Evolutionary conservation across 2,113 vertebrate genomes (phyloP), one percentile per base, ranked within the genome.

Genomic region (Phocoena phocoena): DNA sequence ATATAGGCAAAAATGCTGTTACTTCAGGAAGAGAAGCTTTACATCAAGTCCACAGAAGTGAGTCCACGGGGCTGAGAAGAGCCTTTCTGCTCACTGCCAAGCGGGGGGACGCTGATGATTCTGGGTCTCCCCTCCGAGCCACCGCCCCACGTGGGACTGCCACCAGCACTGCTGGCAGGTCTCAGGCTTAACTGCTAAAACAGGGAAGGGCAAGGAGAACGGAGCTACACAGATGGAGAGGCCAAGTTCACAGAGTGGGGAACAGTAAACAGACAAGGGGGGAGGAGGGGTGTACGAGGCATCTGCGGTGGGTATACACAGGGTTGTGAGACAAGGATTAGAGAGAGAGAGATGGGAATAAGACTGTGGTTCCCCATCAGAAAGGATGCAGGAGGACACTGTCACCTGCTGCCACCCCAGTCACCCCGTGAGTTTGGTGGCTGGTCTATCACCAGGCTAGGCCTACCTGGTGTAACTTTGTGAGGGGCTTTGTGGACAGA

Each of bases 201-300:
- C 4, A 38, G 25, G 8, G 13, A 47, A 55, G 55, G 23, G 21
- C 47, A 63, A 65, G 44, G 71, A 85, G 44, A 23, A 68, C 20
- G 26, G n/a, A 38, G 28, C 7, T 44, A 84, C 87, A 80, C 3
- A 50, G 23, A 6, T 0, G 6, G 3, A 26, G 5, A 60, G n/a
- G 62, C 4, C 50, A 26, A 38, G 26, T 17, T 18, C 70, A 36
- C 33, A 63, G 28, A 18, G n/a, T 2, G 33, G 26, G 17, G 58
- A 60, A 3, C 1, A 3, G 55, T 21, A 14, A 50, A 36, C 0
- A 26, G 38, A 44, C 0, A 0, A 13, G 20, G 36, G 15, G 7
- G 5, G 8, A 21, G 12, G 38, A 41, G 3, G 41, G 28, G 6
- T 2, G 44, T 1, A 14, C 44, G 1, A 11, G 47, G 17, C 31